Conservation (phyloP, 2,888 invertebrate genomes). For the Orthosia incerta region DNA sequence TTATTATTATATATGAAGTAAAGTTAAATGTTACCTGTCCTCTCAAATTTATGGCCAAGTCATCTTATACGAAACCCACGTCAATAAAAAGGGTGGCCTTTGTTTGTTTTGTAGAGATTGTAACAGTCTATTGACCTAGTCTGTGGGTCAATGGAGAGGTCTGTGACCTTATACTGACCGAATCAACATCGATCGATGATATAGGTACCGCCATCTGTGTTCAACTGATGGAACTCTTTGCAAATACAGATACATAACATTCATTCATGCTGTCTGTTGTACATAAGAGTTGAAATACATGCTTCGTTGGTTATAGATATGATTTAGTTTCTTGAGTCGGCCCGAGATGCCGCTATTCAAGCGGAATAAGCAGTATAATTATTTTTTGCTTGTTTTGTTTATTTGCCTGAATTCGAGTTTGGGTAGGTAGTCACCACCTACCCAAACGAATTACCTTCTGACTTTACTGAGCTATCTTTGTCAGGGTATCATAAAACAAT, state of each 20-base stretch:
- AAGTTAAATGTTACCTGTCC: too few relatives aligned
- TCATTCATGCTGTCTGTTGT: background rate
- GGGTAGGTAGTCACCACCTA: too few relatives aligned
- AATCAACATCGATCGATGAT: background rate
- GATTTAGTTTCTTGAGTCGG: conserved; percentile 6
- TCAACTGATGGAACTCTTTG: conserved; percentile 25
- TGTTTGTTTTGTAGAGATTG: conserved; percentile 22
- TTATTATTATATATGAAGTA: too few relatives aligned
- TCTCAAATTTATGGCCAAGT: background rate
- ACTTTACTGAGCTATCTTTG: background rate
- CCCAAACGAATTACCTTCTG: too few relatives aligned
- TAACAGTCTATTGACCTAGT: conserved; percentile 20
- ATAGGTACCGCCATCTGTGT: conserved; percentile 30
- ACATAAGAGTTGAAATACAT: background rate
- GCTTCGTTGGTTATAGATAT: background rate
- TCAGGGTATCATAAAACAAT: too few relatives aligned
- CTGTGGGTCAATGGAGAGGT: conserved; percentile 16
- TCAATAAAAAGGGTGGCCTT: conserved; percentile 4
- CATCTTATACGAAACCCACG: background rate
- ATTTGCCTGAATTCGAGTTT: background rate
- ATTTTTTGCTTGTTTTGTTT: background rate
- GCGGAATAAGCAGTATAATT: background rate
- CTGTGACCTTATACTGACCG: conserved; percentile 21
- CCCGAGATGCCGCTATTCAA: conserved; percentile 40
- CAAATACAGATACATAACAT: background rate